Base-by-base conservation (phyloP, 2,797 vertebrate genomes). In the Chrysocyon brachyurus region DNA sequence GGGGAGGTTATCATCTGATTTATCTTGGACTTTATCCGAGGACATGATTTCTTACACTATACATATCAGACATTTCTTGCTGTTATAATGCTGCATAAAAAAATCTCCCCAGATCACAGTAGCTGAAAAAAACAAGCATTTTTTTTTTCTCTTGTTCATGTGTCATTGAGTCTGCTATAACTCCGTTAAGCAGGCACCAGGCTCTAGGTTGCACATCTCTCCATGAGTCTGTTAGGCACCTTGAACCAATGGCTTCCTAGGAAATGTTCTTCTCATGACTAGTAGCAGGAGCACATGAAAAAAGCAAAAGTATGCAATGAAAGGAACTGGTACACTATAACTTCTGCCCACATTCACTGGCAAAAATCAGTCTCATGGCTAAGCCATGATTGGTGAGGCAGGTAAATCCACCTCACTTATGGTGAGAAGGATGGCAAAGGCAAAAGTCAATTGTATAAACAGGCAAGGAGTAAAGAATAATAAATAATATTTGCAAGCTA, bases 11-110 rank as follows among this genome's bases (percentile, higher is more conserved):
- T 49, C 52, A 84, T 61, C 46, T 61, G 24, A 54, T 93, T 95
- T 89, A 28, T 63, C 70, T 64, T 90, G 52, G 88, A 52, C 63
- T 88, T 92, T 77, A 77, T 96, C 31, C 87, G 33, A 94, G 22
- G 64, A 68, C 46, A 81, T 79, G 28, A 36, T 92, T 93, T 96
- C 52, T 92, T 63, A 28, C 33, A 78, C 8, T 40, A n/a, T 64
- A 4, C 36, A n/a, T 40, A 83, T 26, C 49, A 96, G 66, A 54
- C 5, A 63, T 2, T 31, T 77, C 36, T 79, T 78, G 52, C 10
- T 94, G 4, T 40, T 70, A 83, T 46, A 66, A 89, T 21, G 19
- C 10, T 90, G 21, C 22, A 49, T 70, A 12, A 95, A 91, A 72
- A 68, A 28, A 14, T 91, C 15, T 64, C 9, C 54, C 64, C 10